phyloP scores from a whole-genome alignment of 2,113 vertebrate species.

The Rutilus rutilus region DNA sequence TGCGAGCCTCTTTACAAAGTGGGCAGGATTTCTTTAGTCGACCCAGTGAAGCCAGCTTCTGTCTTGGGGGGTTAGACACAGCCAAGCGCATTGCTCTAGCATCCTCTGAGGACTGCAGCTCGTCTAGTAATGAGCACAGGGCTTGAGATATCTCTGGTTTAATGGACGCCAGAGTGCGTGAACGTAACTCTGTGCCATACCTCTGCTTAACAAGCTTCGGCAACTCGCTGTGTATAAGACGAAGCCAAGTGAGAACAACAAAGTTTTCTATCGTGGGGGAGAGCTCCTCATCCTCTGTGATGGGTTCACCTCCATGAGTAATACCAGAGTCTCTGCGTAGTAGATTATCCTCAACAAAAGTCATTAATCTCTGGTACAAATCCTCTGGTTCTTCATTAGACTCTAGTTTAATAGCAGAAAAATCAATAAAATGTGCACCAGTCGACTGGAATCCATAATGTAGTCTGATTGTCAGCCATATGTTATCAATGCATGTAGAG shows the following conservation, averaged over 20 bases:
- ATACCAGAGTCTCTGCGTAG: neutral
- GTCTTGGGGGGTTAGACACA: no score
- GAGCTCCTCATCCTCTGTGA: slow-evolving; percentile 23
- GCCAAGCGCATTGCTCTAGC: no score
- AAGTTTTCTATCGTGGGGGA: slow-evolving; percentile 26
- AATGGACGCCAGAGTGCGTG: no score
- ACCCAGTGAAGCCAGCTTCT: no score
- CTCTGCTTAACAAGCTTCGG: no score
- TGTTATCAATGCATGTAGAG: neutral
- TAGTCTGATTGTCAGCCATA: slow-evolving; percentile 2
- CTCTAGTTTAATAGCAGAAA: slow-evolving; percentile 20
- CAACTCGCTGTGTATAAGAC: neutral
- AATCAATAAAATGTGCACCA: slow-evolving; percentile 15
- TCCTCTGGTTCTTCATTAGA: slow-evolving; percentile 7
- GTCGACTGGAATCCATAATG: slow-evolving; percentile 8
- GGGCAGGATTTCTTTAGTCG: no score
- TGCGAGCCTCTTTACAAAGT: no score
- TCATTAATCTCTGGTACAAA: slow-evolving; percentile 13
- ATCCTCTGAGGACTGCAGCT: no score
- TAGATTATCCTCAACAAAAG: slow-evolving; percentile 20
- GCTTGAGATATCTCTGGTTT: no score
- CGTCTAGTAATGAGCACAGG: no score
- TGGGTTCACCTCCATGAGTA: neutral
- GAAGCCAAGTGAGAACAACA: slow-evolving; percentile 10
- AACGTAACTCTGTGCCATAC: no score